Evolutionary conservation across 2,888 invertebrate species (phyloP).

Genomic region (Dorcus parallelipipedus): DNA sequence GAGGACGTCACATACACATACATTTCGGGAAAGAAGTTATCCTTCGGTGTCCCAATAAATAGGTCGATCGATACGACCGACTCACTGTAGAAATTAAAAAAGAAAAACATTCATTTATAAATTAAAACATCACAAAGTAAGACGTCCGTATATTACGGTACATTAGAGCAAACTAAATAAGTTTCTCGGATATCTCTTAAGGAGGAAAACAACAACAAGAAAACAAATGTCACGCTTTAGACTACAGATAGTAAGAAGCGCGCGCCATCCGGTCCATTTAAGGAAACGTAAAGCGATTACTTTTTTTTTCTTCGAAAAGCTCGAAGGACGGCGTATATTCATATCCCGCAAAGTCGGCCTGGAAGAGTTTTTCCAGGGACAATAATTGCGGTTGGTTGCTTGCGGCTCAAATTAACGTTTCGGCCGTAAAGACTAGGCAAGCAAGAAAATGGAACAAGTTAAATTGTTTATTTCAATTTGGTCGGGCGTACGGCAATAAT

Average conservation of each 20-base stretch:
- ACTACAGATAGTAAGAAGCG: constrained; percentile 1
- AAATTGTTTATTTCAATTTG: constrained; percentile 30
- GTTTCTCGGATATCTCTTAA: background rate
- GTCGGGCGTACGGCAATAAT: constrained; percentile 13
- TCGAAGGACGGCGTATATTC: constrained; percentile 12
- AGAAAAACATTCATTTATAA: too few species aligned
- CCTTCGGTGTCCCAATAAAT: too few species aligned
- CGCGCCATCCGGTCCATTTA: constrained; percentile 7
- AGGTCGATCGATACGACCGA: too few species aligned
- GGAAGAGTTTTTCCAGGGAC: constrained; percentile 19
- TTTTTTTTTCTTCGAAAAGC: background rate
- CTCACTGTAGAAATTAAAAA: too few species aligned
- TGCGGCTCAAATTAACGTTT: constrained; percentile 25
- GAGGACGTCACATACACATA: too few species aligned
- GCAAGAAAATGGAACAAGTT: constrained; percentile 29
- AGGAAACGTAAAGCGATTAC: constrained; percentile 11
- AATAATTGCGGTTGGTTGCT: constrained; percentile 23
- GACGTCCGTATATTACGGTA: too few species aligned
- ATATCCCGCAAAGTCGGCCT: constrained; percentile 19
- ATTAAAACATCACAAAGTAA: too few species aligned
- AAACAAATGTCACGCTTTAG: constrained; percentile 6
- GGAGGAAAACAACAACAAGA: background rate
- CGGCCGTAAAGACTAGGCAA: constrained; percentile 21
- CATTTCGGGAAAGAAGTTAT: too few species aligned
- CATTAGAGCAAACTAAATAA: background rate